Conservation (phyloP, 2,888 invertebrate genomes). For the Ichneumoninae sp. region DNA sequence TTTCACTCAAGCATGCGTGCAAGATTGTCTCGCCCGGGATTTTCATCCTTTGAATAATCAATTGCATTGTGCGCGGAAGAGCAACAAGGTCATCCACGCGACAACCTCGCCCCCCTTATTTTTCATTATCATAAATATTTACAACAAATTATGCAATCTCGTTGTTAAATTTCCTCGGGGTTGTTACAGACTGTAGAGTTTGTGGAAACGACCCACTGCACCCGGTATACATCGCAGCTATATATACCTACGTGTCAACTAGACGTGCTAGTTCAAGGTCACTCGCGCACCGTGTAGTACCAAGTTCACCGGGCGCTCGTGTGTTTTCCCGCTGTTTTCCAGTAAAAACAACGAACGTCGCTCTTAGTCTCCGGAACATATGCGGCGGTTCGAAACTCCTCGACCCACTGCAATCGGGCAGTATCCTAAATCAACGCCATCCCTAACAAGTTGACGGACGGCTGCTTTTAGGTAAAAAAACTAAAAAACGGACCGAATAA, state of each 20-base stretch:
- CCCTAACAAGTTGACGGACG: no score
- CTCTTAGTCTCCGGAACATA: neutral
- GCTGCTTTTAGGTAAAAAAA: no score
- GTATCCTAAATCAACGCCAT: neutral
- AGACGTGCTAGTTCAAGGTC: slow-evolving; percentile 68
- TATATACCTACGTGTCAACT: slow-evolving; percentile 15
- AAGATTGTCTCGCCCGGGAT: slow-evolving; percentile 36
- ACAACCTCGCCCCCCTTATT: neutral
- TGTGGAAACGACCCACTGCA: neutral
- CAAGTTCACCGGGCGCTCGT: slow-evolving; percentile 65
- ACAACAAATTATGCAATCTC: slow-evolving; percentile 27
- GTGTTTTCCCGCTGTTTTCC: slow-evolving; percentile 41
- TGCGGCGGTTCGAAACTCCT: neutral
- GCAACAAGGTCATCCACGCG: slow-evolving; percentile 34
- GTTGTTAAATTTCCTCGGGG: neutral
- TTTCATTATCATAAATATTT: slow-evolving; percentile 14
- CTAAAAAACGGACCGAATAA: no score
- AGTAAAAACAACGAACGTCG: slow-evolving; percentile 21
- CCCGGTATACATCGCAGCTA: neutral
- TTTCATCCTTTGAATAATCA: slow-evolving; percentile 48
- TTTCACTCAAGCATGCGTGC: slow-evolving; percentile 60
- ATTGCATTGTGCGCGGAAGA: slow-evolving; percentile 44
- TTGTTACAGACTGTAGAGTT: neutral
- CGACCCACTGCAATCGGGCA: neutral
- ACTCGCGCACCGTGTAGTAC: slow-evolving; percentile 44